Evolutionary conservation across 2,888 invertebrate genomes (phyloP), one percentile per base, ranked within the genome.

Genomic region (Epinotia bilunana): DNA sequence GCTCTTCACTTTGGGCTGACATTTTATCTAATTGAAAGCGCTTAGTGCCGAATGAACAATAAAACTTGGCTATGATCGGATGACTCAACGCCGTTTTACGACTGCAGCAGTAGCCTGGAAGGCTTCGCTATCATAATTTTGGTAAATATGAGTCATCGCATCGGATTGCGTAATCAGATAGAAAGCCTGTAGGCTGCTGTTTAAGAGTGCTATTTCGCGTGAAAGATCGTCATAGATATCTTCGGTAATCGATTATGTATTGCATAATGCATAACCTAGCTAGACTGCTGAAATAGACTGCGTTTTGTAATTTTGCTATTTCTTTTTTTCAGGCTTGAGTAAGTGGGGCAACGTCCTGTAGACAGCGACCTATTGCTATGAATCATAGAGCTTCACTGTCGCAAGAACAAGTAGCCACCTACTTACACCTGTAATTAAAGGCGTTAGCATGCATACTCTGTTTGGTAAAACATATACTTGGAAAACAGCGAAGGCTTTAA

Each of bases 91-190:
- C 77, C 78, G 80, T 80, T 83, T 84, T 83, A 82, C 79, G 79
- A 80, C 77, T 74, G 77, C 78, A 78, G 78, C 78, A 79, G 79
- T n/a, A 55, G 65, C 68, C 73, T 79, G 77, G 78, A 78, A 81
- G 77, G 81, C 82, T 79, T 80, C 78, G 79, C 77, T 82, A 80
- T 80, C 82, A 83, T 84, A 87, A 75, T 75, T 87, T 88, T 84
- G 84, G 85, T 83, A 84, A 87, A 87, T 86, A 87, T 89, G 85
- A 90, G 80, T 89, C 88, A 88, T 79, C 78, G 77, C 88, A 88
- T 79, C 78, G 77, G 64, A 43, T 89, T 88, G 85, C 84, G 82
- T 87, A 89, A 89, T 80, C 77, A 73, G 77, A 83, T 80, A 82
- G 83, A 80, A 83, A 84, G 84, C 83, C 84, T 79, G 73, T 73